Base-by-base conservation (phyloP, 2,113 vertebrate genomes). In the Pedionomus torquatus region DNA sequence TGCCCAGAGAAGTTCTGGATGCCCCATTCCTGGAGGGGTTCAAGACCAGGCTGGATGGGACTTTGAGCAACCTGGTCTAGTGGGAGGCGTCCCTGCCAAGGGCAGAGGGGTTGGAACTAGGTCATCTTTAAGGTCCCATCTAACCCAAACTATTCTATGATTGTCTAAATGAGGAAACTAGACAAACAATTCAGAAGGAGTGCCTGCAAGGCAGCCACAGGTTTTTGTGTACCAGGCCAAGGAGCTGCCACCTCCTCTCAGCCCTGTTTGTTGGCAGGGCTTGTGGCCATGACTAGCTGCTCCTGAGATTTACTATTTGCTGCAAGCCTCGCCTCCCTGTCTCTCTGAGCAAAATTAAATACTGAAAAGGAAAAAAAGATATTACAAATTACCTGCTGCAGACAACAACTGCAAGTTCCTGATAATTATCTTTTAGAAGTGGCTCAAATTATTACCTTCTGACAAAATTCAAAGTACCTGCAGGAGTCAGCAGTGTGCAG, bases 201-300 rank as follows among this genome's bases (percentile, higher is more conserved):
- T 0, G 7, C 10, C 23, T 0, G 0, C 5, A n/a, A 55, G 61
- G 54, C 33, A 43, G 48, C 24, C 49, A 7, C 23, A 26, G 43
- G 44, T 16, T 70, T 51, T 30, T 13, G 3, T 23, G 64, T 13
- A 12, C 33, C 33, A 26, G 30, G 37, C 31, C 41, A 55, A 33
- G 41, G 35, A n/a, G 21, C 19, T 18, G 26, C 24, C 46, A 41
- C 33, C 81, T 89, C 35, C 57, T 61, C 82, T 26, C 51, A 30
- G 39, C 10, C 21, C 69, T 23, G 9, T 16, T 13, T 70, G 25
- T 5, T 33, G 13, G 18, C 51, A 33, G 30, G 17, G 30, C 25
- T 80, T 15, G 11, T 51, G 55, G 49, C 46, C 80, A 68, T 7
- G 0, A 35, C 12, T 9, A 39, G 43, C 15, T 0, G 1, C 41